Percentiles rank a stretch among this genome's conserved stretches.
Evolutionary conservation across 2,113 vertebrate species (phyloP).

Genomic region (Sciurus niger): DNA sequence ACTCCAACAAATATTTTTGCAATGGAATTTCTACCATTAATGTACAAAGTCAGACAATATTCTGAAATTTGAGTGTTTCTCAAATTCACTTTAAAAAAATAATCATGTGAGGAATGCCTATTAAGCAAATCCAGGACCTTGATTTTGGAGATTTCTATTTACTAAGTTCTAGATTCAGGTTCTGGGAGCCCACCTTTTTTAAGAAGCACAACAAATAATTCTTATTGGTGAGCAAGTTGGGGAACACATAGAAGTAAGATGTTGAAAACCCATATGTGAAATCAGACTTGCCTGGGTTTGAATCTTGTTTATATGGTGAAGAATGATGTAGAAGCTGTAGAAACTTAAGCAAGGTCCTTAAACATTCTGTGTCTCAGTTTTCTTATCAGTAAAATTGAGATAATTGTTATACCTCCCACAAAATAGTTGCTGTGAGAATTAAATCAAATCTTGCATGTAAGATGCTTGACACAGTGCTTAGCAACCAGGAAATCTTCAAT

Average conservation of each 20-base stretch:
- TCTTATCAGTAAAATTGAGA: background rate
- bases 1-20: background rate
- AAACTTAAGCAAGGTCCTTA: background rate
- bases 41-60: background rate
- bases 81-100: slow-evolving; percentile 20
- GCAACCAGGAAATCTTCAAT: background rate
- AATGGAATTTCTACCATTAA: background rate
- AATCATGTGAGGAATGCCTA: background rate
- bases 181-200: slow-evolving; percentile 3
- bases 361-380: background rate
- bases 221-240: background rate
- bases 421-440: background rate
- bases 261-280: background rate
- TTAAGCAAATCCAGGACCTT: background rate
- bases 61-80: background rate
- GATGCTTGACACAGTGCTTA: background rate
- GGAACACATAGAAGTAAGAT: background rate
- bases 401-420: background rate
- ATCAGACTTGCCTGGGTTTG: background rate
- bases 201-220: background rate
- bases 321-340: background rate
- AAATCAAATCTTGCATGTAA: background rate
- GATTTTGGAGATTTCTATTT: background rate
- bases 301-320: background rate
- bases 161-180: background rate